Evolutionary conservation across 1,140 invertebrate genomes (phyloP), one percentile per base, ranked within the genome.

Genomic region (Mizuhopecten yessoensis): DNA sequence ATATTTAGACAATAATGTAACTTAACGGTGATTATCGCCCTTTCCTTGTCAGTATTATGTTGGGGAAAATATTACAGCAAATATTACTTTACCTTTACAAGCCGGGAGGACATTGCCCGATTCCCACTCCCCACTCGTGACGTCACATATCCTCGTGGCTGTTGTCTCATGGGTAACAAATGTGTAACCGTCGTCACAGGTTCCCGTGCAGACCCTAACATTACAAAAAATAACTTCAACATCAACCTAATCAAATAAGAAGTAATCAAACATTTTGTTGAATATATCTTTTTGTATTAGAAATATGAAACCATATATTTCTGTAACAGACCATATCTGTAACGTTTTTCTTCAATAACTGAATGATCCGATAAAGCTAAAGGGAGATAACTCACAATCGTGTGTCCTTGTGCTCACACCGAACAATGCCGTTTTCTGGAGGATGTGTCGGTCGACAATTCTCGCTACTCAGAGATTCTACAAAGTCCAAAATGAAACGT

Each of bases 171-270:
- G 34, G 34, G 17, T 86, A 33, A 86, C 89, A 36, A 89, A 89
- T 36, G 33, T 86, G 75, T 86, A 89, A 29, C 89, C 89, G n/a
- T 86, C 34, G 34, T 89, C 39, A 86, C 89, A 89, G 2, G 34
- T 34, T 7, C 34, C 89, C 15, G 75, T 45, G 86, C 89, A 89
- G 29, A 86, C 36, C 33, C 49, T 89, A 17, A 29, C 42, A 45
- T 1, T 45, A 45, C n/a, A 45, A 45, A 13, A 20, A 9, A 45
- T 20, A 45, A 13, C 9, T 45, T 45, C 36, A 39, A 39, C 36
- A 39, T 39, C 36, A 39, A 5, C 36, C 5, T 39, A 39, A 7
- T 39, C 13, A 39, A 7, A 7, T 39, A 5, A 39, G 13, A 39
- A 5, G 36, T n/a, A n/a, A n/a, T n/a, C n/a, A n/a, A n/a, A n/a